These are phyloP conservation scores for Pantherophis guttatus DNA, from an alignment of 2,113 vertebrate genomes.

Conservation along the genomic window DNA sequence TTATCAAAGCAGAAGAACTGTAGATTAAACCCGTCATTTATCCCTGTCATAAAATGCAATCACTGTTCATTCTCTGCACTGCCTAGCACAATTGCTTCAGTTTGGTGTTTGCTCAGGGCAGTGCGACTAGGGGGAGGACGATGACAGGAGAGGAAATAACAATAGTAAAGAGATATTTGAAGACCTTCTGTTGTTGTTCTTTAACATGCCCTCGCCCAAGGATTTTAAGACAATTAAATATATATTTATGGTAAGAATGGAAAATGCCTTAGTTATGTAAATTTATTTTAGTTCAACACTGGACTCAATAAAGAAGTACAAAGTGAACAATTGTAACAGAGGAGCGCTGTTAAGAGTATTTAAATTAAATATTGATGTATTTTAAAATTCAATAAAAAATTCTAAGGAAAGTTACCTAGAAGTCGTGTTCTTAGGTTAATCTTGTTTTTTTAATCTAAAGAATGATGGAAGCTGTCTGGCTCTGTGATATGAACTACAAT, in stretches of 20 bases:
- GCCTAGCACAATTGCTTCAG: slow-evolving; percentile 28
- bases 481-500: slow-evolving; percentile 66
- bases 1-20: slow-evolving; percentile 56
- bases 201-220: slow-evolving; percentile 25
- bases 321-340: slow-evolving; percentile 8
- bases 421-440: slow-evolving; percentile 67
- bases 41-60: slow-evolving; percentile 57
- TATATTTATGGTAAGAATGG: slow-evolving; percentile 23
- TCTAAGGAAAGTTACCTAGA: slow-evolving; percentile 61
- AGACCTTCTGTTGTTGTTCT: slow-evolving; percentile 1
- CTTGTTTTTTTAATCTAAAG: slow-evolving; percentile 67
- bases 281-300: background rate
- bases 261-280: background rate
- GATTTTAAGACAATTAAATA: slow-evolving; percentile 44
- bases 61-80: slow-evolving; percentile 48
- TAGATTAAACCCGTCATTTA: slow-evolving; percentile 63
- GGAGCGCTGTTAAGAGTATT: slow-evolving; percentile 32
- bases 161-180: slow-evolving; percentile 25
- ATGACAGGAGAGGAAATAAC: slow-evolving; percentile 16
- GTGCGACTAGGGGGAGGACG: background rate
- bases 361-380: slow-evolving; percentile 52
- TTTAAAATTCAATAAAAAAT: slow-evolving; percentile 59
- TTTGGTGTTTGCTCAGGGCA: slow-evolving; percentile 40
- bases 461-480: slow-evolving; percentile 64
- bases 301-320: background rate